These are phyloP conservation scores for Triops longicaudatus DNA, from an alignment of 1,140 invertebrate genomes.

Conservation along the genomic window DNA sequence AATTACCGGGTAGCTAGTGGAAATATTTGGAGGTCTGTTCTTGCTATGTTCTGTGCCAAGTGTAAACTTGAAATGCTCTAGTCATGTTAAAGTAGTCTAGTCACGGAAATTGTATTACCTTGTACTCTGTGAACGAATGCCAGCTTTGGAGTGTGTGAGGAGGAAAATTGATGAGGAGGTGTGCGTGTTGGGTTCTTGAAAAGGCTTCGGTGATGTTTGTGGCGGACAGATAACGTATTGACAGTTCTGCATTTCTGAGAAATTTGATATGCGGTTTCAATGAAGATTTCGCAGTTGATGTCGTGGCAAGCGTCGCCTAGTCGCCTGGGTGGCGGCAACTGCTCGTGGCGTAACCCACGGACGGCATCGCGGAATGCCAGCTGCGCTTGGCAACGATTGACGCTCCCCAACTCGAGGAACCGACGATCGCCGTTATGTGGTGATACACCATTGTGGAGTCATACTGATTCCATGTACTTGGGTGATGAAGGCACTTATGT, in stretches of 20 bases:
- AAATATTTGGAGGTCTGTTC: neutral
- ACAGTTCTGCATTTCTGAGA: neutral
- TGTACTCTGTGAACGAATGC: neutral
- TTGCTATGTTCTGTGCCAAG: neutral
- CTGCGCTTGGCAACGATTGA: neutral
- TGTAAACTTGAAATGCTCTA: neutral
- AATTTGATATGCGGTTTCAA: neutral
- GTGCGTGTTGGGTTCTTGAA: neutral
- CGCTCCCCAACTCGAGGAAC: neutral
- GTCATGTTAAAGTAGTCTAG: neutral
- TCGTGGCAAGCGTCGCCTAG: neutral
- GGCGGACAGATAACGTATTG: neutral
- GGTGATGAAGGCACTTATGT: slow-evolving; percentile 45
- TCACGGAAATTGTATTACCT: neutral
- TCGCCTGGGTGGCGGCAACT: neutral
- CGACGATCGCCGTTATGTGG: neutral
- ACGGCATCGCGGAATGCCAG: neutral
- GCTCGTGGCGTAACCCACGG: neutral
- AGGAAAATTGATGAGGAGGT: no score
- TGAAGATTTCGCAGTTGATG: neutral
- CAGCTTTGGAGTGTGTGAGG: no score
- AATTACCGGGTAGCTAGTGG: neutral
- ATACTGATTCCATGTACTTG: slow-evolving; percentile 22
- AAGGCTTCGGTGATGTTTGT: neutral
- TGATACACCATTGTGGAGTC: neutral